phyloP scores from a whole-genome alignment of 1,140 invertebrate genomes.

The Drosophila prosaltans region DNA sequence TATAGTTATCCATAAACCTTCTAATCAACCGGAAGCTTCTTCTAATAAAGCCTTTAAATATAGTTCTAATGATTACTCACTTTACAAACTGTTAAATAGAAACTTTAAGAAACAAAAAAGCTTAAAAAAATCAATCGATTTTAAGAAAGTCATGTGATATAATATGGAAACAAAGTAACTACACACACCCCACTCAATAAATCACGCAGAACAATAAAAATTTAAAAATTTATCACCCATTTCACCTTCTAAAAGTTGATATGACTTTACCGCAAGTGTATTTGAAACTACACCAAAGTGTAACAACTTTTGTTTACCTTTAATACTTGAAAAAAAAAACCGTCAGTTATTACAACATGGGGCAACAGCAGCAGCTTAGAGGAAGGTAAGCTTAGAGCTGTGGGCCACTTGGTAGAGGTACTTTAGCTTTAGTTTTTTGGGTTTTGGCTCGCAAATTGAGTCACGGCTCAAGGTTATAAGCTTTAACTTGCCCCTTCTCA shows the following conservation, averaged over 20 bases:
- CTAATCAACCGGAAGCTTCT: no score
- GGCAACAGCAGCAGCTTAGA: constrained; percentile 15
- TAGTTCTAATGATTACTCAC: no score
- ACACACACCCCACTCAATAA: no score
- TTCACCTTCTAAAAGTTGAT: not conserved
- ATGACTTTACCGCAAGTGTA: not conserved
- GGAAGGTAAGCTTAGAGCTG: constrained; percentile 15
- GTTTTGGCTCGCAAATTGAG: constrained; percentile 40
- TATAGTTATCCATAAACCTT: no score
- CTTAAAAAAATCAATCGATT: no score
- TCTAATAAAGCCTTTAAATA: no score
- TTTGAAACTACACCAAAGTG: constrained; percentile 20
- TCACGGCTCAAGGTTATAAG: constrained; percentile 67
- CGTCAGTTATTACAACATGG: constrained; percentile 58
- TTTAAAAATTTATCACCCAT: no score
- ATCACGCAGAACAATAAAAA: no score
- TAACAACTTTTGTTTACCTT: constrained; percentile 50
- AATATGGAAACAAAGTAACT: no score
- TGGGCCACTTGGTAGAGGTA: constrained; percentile 29
- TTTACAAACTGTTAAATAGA: no score
- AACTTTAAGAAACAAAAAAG: no score
- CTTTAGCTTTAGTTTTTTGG: constrained; percentile 19
- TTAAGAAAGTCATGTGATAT: no score
- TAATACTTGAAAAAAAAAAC: constrained; percentile 20
- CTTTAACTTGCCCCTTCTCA: constrained; percentile 29